Conservation (phyloP, 2,888 invertebrate species). For the Sphecodes monilicornis region DNA sequence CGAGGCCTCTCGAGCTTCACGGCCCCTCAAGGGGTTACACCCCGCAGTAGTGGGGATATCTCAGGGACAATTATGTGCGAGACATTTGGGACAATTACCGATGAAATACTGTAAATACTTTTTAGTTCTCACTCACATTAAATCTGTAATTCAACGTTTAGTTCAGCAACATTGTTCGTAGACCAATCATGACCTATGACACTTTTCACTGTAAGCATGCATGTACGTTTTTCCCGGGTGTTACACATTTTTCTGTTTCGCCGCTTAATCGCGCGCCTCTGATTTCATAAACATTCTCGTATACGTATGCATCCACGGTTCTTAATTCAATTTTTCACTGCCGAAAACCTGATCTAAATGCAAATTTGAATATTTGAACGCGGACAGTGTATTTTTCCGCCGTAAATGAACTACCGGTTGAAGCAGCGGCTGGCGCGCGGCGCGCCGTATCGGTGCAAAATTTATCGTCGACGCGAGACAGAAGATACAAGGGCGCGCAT, state of each 20-base stretch:
- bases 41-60: too few relatives aligned
- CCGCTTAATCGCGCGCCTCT: conserved; percentile 16
- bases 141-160: too few relatives aligned
- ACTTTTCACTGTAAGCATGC: background rate
- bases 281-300: conserved; percentile 26
- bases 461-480: conserved; percentile 14
- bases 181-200: background rate
- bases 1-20: too few relatives aligned
- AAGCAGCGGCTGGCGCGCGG: conserved; percentile 10
- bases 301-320: background rate
- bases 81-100: too few relatives aligned
- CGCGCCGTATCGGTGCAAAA: background rate
- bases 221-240: background rate
- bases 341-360: conserved; percentile 36
- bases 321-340: conserved; percentile 37
- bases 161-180: too few relatives aligned
- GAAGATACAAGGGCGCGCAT: conserved; percentile 8
- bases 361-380: conserved; percentile 35
- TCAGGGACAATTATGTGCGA: too few relatives aligned
- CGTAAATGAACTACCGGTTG: conserved; percentile 23
- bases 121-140: too few relatives aligned
- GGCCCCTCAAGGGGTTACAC: too few relatives aligned
- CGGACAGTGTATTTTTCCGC: conserved; percentile 15
- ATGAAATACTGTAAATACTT: too few relatives aligned
- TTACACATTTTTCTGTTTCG: background rate